Base-by-base conservation (phyloP, 2,113 vertebrate species). In the Coptodon rendalli region DNA sequence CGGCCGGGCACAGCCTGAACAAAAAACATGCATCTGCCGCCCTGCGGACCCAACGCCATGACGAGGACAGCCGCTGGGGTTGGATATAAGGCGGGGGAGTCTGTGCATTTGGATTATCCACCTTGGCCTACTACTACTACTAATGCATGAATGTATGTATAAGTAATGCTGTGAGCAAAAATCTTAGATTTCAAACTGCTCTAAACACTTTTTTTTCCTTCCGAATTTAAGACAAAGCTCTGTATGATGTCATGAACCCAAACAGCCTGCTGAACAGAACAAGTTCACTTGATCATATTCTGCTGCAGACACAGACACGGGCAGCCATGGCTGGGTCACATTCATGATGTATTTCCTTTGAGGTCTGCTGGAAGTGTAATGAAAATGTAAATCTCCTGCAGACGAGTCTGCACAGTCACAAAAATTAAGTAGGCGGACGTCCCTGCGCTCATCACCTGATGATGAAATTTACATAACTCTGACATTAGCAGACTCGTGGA, bases 21-120 rank as follows among this genome's bases (percentile, higher is more conserved):
- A 40, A 68, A 68, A 8, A 22, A 9, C 63, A 40, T 40, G 5
- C 11, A 40, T 68, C 36, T 68, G 11, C 36, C 0, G 0, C 1
- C 10, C 31, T 10, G 6, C 17, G 1, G 31, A 0, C 6, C 9
- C 34, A 5, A n/a, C 63, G 22, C 19, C 19, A 14, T 68, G 34
- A 68, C 4, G 6, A 68, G 34, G 31, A 66, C 61, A 38, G 34
- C 19, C 10, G 1, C 19, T 22, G 34, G 34, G 34, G 19, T 22
- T 22, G 19, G 34, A 22, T 22, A 13, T 7, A 38, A 38, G 27
- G 0, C 5, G 17, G 2, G 31, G 31, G 4, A 12, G 2, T 36
- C 31, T 66, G 31, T 36, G 17, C 17, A 66, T 66, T 36, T 66
- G 31, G 31, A 12, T 36, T 66, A 66, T 0, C 61, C 31, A 12